phyloP scores from a whole-genome alignment of 1,140 invertebrate genomes.

The Melanaphis sacchari region DNA sequence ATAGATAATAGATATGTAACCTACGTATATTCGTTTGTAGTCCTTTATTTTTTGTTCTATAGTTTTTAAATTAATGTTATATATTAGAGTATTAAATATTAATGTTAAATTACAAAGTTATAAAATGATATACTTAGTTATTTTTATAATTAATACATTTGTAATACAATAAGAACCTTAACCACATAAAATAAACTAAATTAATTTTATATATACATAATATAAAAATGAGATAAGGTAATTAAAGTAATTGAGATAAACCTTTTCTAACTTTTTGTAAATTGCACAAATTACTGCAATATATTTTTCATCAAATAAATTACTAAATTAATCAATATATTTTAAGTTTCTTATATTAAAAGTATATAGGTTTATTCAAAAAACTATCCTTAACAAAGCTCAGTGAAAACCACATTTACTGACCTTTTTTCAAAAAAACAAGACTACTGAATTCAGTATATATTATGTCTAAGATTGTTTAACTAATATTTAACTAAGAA shows the following conservation, averaged over 20 bases:
- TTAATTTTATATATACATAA: not conserved
- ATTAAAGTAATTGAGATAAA: not conserved
- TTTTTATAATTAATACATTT: no score
- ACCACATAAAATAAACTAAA: conserved; percentile 32
- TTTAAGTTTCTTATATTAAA: not conserved
- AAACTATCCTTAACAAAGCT: not conserved
- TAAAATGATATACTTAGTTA: no score
- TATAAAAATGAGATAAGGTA: not conserved
- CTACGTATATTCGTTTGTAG: no score
- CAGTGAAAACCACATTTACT: not conserved
- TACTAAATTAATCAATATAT: not conserved
- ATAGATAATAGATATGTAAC: no score
- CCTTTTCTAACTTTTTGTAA: not conserved
- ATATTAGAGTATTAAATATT: no score
- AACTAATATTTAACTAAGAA: not conserved
- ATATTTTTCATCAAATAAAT: not conserved
- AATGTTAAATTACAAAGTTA: no score
- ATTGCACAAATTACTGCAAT: not conserved
- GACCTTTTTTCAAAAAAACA: not conserved
- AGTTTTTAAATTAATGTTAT: not conserved
- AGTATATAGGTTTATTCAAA: not conserved
- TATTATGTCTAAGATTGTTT: not conserved
- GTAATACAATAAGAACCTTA: not conserved
- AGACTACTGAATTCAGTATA: not conserved
- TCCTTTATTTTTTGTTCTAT: not conserved